These are phyloP conservation scores for Anas platyrhynchos DNA, from an alignment of 2,113 vertebrate genomes.

Conservation along the genomic window DNA sequence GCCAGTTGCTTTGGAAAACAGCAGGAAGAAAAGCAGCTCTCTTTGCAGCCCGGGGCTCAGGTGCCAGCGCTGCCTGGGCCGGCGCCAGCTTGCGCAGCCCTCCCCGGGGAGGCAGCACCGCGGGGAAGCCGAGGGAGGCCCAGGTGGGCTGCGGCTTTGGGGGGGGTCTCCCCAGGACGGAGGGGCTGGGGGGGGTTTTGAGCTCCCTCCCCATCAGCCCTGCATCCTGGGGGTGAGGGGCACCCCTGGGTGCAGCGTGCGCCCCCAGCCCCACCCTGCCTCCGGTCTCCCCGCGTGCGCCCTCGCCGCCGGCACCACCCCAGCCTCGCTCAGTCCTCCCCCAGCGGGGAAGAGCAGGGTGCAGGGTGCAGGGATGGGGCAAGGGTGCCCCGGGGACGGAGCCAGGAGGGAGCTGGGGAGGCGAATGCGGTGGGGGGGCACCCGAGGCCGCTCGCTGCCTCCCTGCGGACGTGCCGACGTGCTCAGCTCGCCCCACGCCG, in stretches of 20 bases:
- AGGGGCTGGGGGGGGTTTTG: background rate
- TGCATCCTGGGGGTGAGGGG: background rate
- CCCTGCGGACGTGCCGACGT: background rate
- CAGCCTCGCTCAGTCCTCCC: background rate
- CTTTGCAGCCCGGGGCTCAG: background rate
- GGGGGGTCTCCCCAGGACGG: background rate
- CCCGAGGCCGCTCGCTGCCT: fast-evolving
- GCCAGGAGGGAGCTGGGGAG: background rate
- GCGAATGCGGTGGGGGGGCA: fast-evolving
- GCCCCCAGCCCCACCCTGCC: background rate
- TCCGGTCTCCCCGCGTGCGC: background rate
- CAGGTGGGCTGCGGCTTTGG: background rate
- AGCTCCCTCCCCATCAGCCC: background rate
- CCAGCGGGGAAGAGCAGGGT: fast-evolving
- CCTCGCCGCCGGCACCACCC: background rate
- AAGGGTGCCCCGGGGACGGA: background rate
- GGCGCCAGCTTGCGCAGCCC: background rate
- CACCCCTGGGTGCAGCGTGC: background rate
- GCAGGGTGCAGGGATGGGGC: background rate
- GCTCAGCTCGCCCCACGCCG: background rate
- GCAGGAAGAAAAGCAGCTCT: conserved; percentile 52
- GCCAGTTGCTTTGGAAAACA: conserved; percentile 50
- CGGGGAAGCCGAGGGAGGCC: background rate
- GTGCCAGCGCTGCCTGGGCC: conserved; percentile 23
- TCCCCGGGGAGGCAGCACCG: background rate